Evolutionary conservation across 2,797 vertebrate genomes (phyloP), one percentile per base, ranked within the genome.

Genomic region (Arrhamphus sclerolepis): DNA sequence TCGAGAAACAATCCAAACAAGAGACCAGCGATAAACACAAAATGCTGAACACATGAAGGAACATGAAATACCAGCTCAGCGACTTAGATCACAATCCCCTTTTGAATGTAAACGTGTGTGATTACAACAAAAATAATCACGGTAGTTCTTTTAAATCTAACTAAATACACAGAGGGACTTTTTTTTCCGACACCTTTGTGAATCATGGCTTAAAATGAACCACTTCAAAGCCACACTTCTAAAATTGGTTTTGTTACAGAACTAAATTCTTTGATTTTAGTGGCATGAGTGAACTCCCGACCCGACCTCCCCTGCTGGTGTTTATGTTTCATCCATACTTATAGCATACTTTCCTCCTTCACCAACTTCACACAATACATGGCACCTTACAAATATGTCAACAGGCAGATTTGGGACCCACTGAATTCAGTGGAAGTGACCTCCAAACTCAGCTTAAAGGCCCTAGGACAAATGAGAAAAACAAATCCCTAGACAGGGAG

Each of bases 401-500:
- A 64, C 44, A 50, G 62, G 50, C 61, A 52, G 49, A 77, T 80
- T 68, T 20, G 50, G 66, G 63, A 61, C 62, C 41, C 34, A 58
- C 66, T 76, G 71, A 53, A 65, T 68, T 55, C 63, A 29, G 69
- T 82, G 75, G 79, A 81, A 72, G 81, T 89, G 87, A 93, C 92
- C 93, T 93, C 89, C 70, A 90, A 77, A 85, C 80, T 78, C 72
- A 83, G 83, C 81, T 93, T 89, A 91, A 72, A 83, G 78, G 75
- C 59, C 77, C 79, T 63, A 82, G 86, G 89, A 88, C 91, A 89
- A 87, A 89, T 84, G 87, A 85, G 87, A 91, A 87, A 89, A 84
- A 83, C 89, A 92, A 92, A 92, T 92, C 90, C 89, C 83, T 77
- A 70, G 82, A 87, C 82, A 89, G 74, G 77, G 71, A 89, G 91